Evolutionary conservation across 2,888 invertebrate species (phyloP), one percentile per base, ranked within the genome.

Genomic region (Polyploca ridens): DNA sequence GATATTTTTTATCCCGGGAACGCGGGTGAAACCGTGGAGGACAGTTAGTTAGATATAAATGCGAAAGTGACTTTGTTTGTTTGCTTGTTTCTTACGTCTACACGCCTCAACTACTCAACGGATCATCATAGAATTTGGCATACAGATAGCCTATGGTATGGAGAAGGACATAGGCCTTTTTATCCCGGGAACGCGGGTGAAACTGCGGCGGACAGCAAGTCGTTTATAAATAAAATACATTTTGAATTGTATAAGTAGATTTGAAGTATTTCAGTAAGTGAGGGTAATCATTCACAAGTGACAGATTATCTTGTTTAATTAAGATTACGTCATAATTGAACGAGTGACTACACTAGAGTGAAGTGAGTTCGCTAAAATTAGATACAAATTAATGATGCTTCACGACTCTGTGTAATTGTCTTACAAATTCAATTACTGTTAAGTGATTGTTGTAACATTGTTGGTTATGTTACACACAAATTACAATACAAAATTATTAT

Each of bases 331-430:
- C 58, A 33, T 58, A 58, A 33, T 35, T 33, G 33, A 58, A n/a
- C 58, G 33, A 58, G 58, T 58, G 33, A 58, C 33, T 38, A 38
- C 38, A 38, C 38, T 33, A 54, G 16, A 8, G 54, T 19, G n/a
- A 58, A 58, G 58, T 58, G 33, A 33, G 33, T 58, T 33, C 8
- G 58, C 33, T 58, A n/a, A 58, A 35, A 58, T 58, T 33, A n/a
- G 58, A 58, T n/a, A 35, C 33, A 58, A 60, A 60, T 60, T 60
- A 60, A 60, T 60, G 59, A 60, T 60, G 59, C 35, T 60, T 60
- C 35, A 8, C 16, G 59, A 38, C 59, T 49, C 46, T 35, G 38
- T 16, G 59, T 38, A 60, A 35, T 60, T 60, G 59, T 60, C 38
- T 60, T 38, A 38, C 59, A 38, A 60, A 60, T 60, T 60, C 38